phyloP scores from a whole-genome alignment of 2,797 vertebrate genomes.

The Rhynchonycteris naso region DNA sequence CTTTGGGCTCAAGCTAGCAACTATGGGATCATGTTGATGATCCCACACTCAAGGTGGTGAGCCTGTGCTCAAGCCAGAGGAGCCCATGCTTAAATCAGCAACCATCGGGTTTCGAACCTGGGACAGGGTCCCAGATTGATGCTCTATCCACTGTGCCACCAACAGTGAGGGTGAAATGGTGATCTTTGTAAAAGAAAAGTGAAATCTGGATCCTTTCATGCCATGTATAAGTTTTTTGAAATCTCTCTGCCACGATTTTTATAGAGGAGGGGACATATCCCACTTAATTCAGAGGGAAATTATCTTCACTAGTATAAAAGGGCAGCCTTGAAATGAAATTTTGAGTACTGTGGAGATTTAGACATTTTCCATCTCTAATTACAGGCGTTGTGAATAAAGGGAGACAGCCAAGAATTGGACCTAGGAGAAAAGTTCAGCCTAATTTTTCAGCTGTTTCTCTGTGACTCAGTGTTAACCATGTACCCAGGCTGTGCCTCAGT shows the following conservation, averaged over 20 bases:
- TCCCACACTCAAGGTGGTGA: too few relatives aligned
- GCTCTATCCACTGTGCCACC: too few relatives aligned
- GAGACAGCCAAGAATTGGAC: not conserved
- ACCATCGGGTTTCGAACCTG: too few relatives aligned
- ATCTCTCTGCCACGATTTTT: not conserved
- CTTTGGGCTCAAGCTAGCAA: too few relatives aligned
- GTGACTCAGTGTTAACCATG: not conserved
- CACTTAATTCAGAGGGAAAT: not conserved
- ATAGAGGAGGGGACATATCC: not conserved
- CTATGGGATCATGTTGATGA: too few relatives aligned
- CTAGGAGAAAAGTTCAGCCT: not conserved
- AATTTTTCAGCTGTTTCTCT: not conserved
- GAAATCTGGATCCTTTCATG: conserved; percentile 27
- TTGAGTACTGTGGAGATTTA: conserved; percentile 22
- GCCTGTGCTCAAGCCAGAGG: too few relatives aligned
- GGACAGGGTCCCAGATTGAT: too few relatives aligned
- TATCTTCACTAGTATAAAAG: not conserved
- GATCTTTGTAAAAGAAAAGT: not conserved
- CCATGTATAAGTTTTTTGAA: not conserved
- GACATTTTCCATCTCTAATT: conserved; percentile 9
- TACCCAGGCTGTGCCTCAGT: not conserved
- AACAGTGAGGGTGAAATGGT: not conserved
- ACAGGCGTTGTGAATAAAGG: not conserved
- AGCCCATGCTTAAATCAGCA: too few relatives aligned
- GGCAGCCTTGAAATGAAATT: conserved; percentile 11